These are phyloP conservation scores for Sarcophaga bullata DNA, from an alignment of 1,140 invertebrate genomes.

Conservation along the genomic window DNA sequence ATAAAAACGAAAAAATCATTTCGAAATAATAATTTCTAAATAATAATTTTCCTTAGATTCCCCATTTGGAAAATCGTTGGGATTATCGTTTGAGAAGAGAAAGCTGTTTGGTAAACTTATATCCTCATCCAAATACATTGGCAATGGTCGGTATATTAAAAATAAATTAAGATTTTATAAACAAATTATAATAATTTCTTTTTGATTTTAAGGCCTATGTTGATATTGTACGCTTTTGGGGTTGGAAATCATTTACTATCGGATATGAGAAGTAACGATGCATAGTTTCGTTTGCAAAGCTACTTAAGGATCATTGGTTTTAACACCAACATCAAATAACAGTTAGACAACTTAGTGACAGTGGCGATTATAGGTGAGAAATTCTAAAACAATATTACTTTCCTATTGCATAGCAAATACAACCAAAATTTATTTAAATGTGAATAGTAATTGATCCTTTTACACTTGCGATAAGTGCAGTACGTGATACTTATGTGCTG, in stretches of 20 bases:
- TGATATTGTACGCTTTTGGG: constrained; percentile 87
- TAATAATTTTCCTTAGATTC: too few species aligned
- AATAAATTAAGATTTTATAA: too few species aligned
- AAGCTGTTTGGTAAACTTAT: constrained; percentile 92
- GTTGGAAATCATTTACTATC: constrained; percentile 94
- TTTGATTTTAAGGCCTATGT: constrained; percentile 87
- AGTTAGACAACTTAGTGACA: constrained; percentile 82
- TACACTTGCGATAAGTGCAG: too few species aligned
- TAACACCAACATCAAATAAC: constrained; percentile 83
- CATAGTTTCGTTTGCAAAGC: constrained; percentile 88
- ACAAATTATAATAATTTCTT: too few species aligned
- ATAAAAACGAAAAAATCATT: too few species aligned
- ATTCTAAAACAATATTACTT: too few species aligned
- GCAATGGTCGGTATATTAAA: constrained; percentile 75
- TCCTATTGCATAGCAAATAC: too few species aligned
- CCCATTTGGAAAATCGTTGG: constrained; percentile 94
- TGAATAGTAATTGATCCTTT: too few species aligned
- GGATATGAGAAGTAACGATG: constrained; percentile 96
- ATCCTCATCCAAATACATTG: constrained; percentile 89
- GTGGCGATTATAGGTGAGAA: constrained; percentile 79
- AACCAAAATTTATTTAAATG: too few species aligned
- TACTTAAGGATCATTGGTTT: constrained; percentile 90
- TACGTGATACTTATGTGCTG: too few species aligned
- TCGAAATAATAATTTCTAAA: too few species aligned
- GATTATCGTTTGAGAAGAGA: constrained; percentile 86